Base-by-base conservation (phyloP, 2,888 invertebrate species). In the Pheosia tremula region DNA sequence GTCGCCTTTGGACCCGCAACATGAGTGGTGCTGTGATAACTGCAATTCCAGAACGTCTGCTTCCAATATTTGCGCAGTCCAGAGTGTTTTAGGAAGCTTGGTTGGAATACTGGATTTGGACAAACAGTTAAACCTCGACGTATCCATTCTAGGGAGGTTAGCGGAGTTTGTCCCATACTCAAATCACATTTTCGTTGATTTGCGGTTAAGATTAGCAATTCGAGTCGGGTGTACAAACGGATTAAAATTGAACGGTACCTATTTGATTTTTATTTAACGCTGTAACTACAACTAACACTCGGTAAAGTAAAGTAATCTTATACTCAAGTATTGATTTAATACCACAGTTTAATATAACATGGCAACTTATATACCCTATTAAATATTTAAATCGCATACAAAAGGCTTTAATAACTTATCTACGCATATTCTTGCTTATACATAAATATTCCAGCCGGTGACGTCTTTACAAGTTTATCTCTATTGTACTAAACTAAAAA, bases 11-110 rank as follows among this genome's bases (percentile, higher is more conserved):
- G 85, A 91, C 58, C 77, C 82, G 13, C 83, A 77, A 63, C 86
- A 91, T 6, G 78, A 84, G 4, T 96, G 96, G 96, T 78, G 77
- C 49, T 96, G 96, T 79, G 89, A 93, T 62, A 84, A 83, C 54
- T 96, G 96, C 69, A 72, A 74, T 37, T 72, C 78, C 4, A 77
- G 75, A 60, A 84, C 94, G 50, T 75, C 88, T 6, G 74, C 85
- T 54, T 81, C 86, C 58, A 93, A 94, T 80, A 92, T 95, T 69
- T 85, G 86, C 60, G 77, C 81, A 49, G 79, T 94, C 56, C 91
- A 94, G 69, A 86, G 88, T 56, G 85, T 91, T 53, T 79, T 96
- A n/a, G 94, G 95, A 52, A 94, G 95, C 61, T 88, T 95, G 49
- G 80, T 96, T 4, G 91, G 91, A 64, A 88, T 92, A 49, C 76